Evolutionary conservation across 2,113 vertebrate species (phyloP), one percentile per base, ranked within the genome.

Genomic region (Thunnus maccoyii): DNA sequence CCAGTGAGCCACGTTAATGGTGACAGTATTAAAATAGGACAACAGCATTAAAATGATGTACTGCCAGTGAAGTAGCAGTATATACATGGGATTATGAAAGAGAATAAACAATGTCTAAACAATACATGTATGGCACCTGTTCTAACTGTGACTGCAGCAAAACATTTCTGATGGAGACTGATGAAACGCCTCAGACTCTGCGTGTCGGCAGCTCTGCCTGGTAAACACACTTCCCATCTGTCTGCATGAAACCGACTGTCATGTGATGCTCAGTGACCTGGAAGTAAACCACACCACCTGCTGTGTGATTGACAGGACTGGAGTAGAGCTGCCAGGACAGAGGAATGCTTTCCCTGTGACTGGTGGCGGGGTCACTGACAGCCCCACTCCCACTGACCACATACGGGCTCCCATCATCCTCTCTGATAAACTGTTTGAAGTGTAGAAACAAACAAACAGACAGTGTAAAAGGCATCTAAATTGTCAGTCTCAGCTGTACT

Each of bases 271-370:
- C 63, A 0, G 65, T 84, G 36, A 94, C 87, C 9, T 92, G 86
- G 78, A 94, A 85, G 70, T 91, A 91, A 44, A 81, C 90, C 51
- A 95, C 82, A 3, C 93, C 91, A 11, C 91, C 93, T 0, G 44
- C 63, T 0, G 94, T 93, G 16, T 84, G 72, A 32, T 93, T 94
- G 70, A 91, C 85, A 3, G 92, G 83, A 36, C 88, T 94, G 76
- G 93, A 94, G 84, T 91, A 95, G n/a, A 85, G 83, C 56, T 94
- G 91, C 94, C 94, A 95, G 20, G 88, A 84, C 0, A 7, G 18
- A 0, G 93, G 92, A 3, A 95, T 83, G 15, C 72, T 87, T 11
- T 54, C 62, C n/a, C 13, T 76, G 82, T 95, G 89, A 3, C 14
- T 4, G 5, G 71, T 71, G 70, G 54, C 80, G 0, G 17, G n/a